These are phyloP conservation scores for Entomobrya proxima DNA, from an alignment of 2,888 invertebrate species.

Conservation along the genomic window DNA sequence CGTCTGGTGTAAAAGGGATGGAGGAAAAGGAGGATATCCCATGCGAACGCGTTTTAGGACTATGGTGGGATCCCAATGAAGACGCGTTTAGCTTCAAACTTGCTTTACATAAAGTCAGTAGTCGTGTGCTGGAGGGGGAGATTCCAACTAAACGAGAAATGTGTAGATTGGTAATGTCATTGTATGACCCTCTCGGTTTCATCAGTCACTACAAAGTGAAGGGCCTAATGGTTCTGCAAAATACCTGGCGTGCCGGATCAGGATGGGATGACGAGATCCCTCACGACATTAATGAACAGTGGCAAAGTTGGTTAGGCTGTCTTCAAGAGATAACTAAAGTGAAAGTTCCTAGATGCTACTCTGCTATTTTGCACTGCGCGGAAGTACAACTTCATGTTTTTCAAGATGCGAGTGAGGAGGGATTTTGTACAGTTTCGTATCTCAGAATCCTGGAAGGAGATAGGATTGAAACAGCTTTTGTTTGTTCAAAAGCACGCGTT, in stretches of 20 bases:
- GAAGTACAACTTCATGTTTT: slow-evolving; percentile 1
- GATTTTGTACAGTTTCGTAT: neutral
- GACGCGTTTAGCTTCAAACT: slow-evolving; percentile 11
- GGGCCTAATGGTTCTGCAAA: no score
- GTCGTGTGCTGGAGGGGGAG: no score
- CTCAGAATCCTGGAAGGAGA: neutral
- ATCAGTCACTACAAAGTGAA: no score
- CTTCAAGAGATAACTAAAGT: neutral
- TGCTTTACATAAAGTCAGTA: no score
- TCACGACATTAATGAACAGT: neutral
- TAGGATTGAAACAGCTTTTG: neutral
- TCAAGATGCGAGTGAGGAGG: slow-evolving; percentile 8
- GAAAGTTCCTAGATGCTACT: slow-evolving; percentile 1
- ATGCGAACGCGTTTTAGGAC: neutral
- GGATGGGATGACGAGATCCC: slow-evolving; percentile 57
- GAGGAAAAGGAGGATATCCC: neutral
- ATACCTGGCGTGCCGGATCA: slow-evolving; percentile 19
- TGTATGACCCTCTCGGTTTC: slow-evolving; percentile 18
- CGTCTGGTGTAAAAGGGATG: neutral
- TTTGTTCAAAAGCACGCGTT: neutral
- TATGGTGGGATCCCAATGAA: neutral
- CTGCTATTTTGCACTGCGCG: neutral
- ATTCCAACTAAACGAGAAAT: no score
- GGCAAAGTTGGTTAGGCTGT: neutral
- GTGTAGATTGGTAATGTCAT: neutral